These are phyloP conservation scores for Trimorus sp. DNA, from an alignment of 2,888 invertebrate genomes.

Conservation along the genomic window DNA sequence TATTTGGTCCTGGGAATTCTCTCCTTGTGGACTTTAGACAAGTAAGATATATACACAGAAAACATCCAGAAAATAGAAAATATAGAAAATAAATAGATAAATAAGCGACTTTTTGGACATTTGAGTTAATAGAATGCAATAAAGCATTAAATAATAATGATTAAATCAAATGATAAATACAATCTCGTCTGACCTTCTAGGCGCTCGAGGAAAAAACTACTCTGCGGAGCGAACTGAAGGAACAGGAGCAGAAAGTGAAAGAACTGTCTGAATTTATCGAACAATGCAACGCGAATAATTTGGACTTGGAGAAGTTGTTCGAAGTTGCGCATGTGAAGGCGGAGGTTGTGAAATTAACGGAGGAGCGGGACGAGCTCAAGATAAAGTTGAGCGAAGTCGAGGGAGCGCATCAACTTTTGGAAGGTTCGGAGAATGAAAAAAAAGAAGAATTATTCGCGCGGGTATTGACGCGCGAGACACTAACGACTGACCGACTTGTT, in stretches of 20 bases:
- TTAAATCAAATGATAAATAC: too few relatives aligned
- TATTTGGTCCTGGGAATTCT: too few relatives aligned
- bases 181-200: too few relatives aligned
- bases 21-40: too few relatives aligned
- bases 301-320: conserved; percentile 82
- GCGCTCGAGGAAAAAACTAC: conserved; percentile 71
- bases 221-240: conserved; percentile 74
- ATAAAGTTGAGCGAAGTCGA: conserved; percentile 78
- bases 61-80: too few relatives aligned
- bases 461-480: conserved; percentile 10
- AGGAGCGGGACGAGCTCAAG: conserved; percentile 82
- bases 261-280: conserved; percentile 76
- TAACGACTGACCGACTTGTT: conserved; percentile 9
- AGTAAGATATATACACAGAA: too few relatives aligned
- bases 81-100: too few relatives aligned
- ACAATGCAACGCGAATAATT: conserved; percentile 74
- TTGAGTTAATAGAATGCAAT: too few relatives aligned
- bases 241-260: conserved; percentile 76
- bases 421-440: conserved; percentile 73
- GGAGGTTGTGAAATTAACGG: conserved; percentile 83
- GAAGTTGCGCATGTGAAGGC: conserved; percentile 84
- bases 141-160: too few relatives aligned
- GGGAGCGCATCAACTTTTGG: conserved; percentile 80
- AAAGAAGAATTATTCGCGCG: conserved; percentile 13
- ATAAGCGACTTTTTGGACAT: too few relatives aligned